A percentile compares a stretch with the other conserved stretches of the same genome.
phyloP scores from a whole-genome alignment of 2,888 invertebrate genomes.

The Odontocolon sp. region DNA sequence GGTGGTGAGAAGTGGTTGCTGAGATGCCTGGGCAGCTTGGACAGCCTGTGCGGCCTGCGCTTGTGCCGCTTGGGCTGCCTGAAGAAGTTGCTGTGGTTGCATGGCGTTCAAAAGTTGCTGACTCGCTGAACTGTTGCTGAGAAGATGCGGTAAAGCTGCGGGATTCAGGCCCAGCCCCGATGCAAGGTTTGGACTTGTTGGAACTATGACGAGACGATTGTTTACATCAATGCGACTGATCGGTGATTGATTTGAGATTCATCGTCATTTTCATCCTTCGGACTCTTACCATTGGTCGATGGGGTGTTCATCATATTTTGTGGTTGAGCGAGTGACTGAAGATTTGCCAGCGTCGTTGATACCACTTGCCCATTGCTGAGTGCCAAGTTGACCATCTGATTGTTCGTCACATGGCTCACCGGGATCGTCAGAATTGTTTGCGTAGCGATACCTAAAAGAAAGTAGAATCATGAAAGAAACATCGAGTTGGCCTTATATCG shows the following conservation, averaged over 20 bases:
- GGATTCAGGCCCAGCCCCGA: conserved; percentile 86
- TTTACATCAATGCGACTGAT: background rate
- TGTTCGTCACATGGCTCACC: conserved; percentile 91
- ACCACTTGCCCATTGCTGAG: conserved; percentile 93
- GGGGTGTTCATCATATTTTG: conserved; percentile 85
- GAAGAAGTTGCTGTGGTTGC: conserved; percentile 85
- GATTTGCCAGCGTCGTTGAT: conserved; percentile 90
- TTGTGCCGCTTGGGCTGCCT: conserved; percentile 78
- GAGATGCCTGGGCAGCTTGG: conserved; percentile 74
- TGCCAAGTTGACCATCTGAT: conserved; percentile 90
- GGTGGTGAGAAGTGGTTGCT: conserved; percentile 76
- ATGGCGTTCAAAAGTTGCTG: conserved; percentile 90
- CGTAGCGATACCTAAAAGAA: conserved; percentile 94
- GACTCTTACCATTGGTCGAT: conserved; percentile 79
- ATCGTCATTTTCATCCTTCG: background rate
- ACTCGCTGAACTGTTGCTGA: conserved; percentile 86
- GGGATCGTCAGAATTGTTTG: conserved; percentile 98
- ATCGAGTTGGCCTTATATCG: no score
- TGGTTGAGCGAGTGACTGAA: conserved; percentile 89
- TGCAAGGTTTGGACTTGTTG: conserved; percentile 86
- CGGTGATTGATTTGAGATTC: background rate
- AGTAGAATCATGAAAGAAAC: no score
- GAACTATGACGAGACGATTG: conserved; percentile 76
- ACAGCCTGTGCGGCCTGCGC: conserved; percentile 71
- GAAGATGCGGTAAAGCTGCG: conserved; percentile 86